Evolutionary conservation across 1,140 invertebrate species (phyloP).

Genomic region (Dreissena rostriformis): DNA sequence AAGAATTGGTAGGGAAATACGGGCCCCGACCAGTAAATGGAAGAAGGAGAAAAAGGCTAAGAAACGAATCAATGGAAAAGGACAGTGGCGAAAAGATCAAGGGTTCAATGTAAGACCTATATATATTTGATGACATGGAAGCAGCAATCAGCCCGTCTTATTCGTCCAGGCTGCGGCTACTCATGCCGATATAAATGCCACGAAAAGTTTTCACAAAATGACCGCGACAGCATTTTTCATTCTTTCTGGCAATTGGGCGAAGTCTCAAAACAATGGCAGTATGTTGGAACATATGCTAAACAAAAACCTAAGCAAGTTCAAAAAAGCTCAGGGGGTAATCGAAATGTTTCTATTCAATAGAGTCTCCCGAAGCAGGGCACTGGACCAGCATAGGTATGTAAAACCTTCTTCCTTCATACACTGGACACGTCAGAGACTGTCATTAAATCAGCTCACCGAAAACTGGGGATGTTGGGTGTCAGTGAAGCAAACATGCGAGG

Average conservation of each 20-base stretch:
- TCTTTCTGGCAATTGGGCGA: slow-evolving; percentile 6
- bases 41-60: slow-evolving; percentile 17
- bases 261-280: slow-evolving; percentile 17
- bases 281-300: not conserved
- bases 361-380: not conserved
- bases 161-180: slow-evolving; percentile 10
- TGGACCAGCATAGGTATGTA: not conserved
- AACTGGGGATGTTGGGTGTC: not conserved
- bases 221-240: not conserved
- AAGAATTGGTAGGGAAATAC: too few species aligned
- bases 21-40: too few species aligned
- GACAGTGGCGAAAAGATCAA: slow-evolving; percentile 3
- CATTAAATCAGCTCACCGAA: slow-evolving; percentile 8
- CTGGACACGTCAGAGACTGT: not conserved
- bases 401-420: slow-evolving; percentile 31
- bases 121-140: not conserved
- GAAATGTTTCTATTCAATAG: slow-evolving; percentile 1
- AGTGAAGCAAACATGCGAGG: slow-evolving; percentile 9
- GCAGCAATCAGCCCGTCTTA: not conserved
- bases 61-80: slow-evolving; percentile 24
- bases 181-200: slow-evolving; percentile 18
- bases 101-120: slow-evolving; percentile 17
- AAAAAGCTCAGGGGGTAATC: not conserved
- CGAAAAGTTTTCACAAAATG: not conserved
- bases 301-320: not conserved